Base-by-base conservation (phyloP, 2,888 invertebrate genomes). In the Lamproptera curius region DNA sequence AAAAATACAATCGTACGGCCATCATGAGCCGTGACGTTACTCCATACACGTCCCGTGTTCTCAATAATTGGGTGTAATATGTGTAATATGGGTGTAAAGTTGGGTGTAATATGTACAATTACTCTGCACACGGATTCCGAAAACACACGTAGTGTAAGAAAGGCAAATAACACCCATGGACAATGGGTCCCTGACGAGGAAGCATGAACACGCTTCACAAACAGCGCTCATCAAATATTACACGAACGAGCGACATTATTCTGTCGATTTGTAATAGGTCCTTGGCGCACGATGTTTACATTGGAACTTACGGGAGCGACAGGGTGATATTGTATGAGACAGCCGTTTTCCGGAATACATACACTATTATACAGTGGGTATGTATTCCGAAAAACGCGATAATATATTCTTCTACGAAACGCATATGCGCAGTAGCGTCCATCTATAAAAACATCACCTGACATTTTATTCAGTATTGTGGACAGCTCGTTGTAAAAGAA, bases 121-220 rank as follows among this genome's bases (percentile, higher is more conserved):
- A n/a, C n/a, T n/a, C n/a, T n/a, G n/a, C n/a, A n/a, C n/a, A n/a
- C n/a, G n/a, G n/a, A n/a, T 72, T 71, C 73, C 70, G 72, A 78
- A 81, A 76, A 73, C 66, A 67, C 64, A 65, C 68, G 67, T 66
- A 64, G 70, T 65, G 64, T 70, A 74, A 73, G 73, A 73, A 65
- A 63, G 68, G 73, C 77, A 82, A 84, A 84, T 67, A 80, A 73
- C 71, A 72, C 78, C 67, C 76, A 76, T 78, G 67, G 70, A 66
- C 67, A 77, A 77, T 76, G 64, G 79, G 85, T 86, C 81, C 84
- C 80, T 83, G 79, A 76, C 84, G 71, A 80, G 84, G 82, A 78
- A 82, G 73, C 79, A 81, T 76, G 78, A 77, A 79, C 83, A 79
- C 77, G 78, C 79, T 80, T 77, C 76, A 76, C 85, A 86, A 86